A percentile compares a stretch with the other conserved stretches of the same genome.
These are phyloP conservation scores for Deroptyus accipitrinus DNA, from an alignment of 2,113 vertebrate species.

Conservation along the genomic window DNA sequence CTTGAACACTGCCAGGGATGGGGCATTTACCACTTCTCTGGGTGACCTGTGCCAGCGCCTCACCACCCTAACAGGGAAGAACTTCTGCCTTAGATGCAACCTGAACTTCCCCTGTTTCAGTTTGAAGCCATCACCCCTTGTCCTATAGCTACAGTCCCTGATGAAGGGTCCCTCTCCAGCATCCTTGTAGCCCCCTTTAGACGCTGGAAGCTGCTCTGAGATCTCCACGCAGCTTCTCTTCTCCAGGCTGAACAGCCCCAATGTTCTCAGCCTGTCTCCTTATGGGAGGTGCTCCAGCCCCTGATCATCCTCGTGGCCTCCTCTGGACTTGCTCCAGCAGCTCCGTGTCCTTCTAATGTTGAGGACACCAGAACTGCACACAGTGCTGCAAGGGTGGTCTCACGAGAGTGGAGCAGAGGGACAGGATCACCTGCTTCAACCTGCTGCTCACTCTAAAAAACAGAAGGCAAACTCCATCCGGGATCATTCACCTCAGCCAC, in stretches of 20 bases:
- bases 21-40: background rate
- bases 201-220: background rate
- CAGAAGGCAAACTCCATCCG: background rate
- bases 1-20: background rate
- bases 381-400: background rate
- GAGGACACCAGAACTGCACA: background rate
- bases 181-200: too few species aligned
- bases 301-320: background rate
- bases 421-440: background rate
- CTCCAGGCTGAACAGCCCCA: background rate
- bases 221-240: background rate
- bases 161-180: too few species aligned
- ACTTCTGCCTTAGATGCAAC: background rate
- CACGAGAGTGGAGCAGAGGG: background rate
- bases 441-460: background rate
- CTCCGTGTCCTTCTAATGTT: background rate
- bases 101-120: background rate
- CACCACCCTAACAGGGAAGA: background rate
- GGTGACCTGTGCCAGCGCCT: background rate
- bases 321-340: background rate
- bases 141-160: too few species aligned
- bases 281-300: background rate
- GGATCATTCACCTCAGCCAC: background rate
- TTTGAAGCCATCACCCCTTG: background rate
- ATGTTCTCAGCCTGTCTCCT: background rate